Base-by-base conservation (phyloP, 2,888 invertebrate species). In the Apantesis nais region DNA sequence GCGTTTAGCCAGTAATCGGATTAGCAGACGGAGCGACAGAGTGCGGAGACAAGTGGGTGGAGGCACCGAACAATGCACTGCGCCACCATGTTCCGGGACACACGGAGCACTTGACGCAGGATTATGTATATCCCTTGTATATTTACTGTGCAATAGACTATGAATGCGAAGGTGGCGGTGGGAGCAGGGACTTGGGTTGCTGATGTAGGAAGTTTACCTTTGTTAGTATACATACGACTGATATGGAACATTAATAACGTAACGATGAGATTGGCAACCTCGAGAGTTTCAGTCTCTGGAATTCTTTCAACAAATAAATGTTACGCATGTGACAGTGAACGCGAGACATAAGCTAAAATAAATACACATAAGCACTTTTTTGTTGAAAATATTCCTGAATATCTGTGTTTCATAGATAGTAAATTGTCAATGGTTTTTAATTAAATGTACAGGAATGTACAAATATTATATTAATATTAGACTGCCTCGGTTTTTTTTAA, bases 1-100 rank as follows among this genome's bases (percentile, higher is more conserved):
- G 64, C 64, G 64, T 68, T 68, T 68, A 64, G 63, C 31, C 64
- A 58, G 63, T 68, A 68, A 68, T 63, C 63, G 63, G 64, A 63
- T 64, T 68, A 64, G 58, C 29, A 58, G 19, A 11, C 52, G 55
- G 63, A 58, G 29, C 16, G n/a, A 9, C 1, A 31, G 25, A 29
- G 63, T 5, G 68, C 16, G 41, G 48, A 29, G 39, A 29, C 29
- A 37, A 66, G 68, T 5, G 63, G 44, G 58, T 16, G 52, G 22
- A 31, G 31, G 31, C 44, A 16, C 67, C 34, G 62, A n/a, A 37
- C 62, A 62, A 68, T 41, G 62, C 63, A 29, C 66, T 39, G 25
- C n/a, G 25, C 58, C 11, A n/a, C 22, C 64, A 14, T 11, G 14
- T 19, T 48, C 55, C 55, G 55, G 55, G 25, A 25, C 25, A 55